Evolutionary conservation across 2,113 vertebrate genomes (phyloP).

Genomic region (Lophotis ruficrista): DNA sequence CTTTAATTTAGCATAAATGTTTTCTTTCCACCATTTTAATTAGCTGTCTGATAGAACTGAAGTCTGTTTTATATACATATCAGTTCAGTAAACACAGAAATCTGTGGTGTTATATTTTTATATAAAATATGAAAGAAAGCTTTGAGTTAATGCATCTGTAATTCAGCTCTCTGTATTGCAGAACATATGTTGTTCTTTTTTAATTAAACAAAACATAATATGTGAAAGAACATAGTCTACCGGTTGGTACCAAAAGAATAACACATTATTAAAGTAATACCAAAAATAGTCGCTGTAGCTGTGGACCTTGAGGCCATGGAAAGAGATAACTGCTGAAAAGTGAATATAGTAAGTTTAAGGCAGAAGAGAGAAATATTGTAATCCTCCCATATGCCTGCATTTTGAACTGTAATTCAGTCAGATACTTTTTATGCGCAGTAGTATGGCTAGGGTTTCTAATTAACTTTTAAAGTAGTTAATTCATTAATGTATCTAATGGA

Average conservation of each 20-base stretch:
- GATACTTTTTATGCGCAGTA: background rate
- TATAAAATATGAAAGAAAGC: slow-evolving; percentile 68
- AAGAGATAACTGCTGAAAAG: background rate
- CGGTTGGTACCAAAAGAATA: background rate
- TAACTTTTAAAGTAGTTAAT: background rate
- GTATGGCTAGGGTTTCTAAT: background rate
- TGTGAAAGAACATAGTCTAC: background rate
- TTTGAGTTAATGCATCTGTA: slow-evolving; percentile 67
- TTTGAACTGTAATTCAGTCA: background rate
- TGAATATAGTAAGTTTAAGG: background rate
- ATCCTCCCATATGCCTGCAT: background rate
- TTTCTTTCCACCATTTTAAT: slow-evolving; percentile 64
- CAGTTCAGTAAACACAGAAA: slow-evolving; percentile 69
- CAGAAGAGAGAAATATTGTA: background rate
- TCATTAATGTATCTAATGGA: background rate
- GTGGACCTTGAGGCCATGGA: background rate
- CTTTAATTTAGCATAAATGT: slow-evolving; percentile 34
- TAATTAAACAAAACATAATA: slow-evolving; percentile 32
- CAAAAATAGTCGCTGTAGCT: background rate
- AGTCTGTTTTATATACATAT: slow-evolving; percentile 67
- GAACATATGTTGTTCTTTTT: slow-evolving; percentile 63
- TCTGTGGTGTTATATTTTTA: slow-evolving; percentile 65
- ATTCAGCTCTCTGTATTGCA: background rate
- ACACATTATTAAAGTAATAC: background rate
- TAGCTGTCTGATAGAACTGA: slow-evolving; percentile 52